These are phyloP conservation scores for Aradophagus sp. DNA, from an alignment of 1,140 invertebrate genomes.

Conservation along the genomic window DNA sequence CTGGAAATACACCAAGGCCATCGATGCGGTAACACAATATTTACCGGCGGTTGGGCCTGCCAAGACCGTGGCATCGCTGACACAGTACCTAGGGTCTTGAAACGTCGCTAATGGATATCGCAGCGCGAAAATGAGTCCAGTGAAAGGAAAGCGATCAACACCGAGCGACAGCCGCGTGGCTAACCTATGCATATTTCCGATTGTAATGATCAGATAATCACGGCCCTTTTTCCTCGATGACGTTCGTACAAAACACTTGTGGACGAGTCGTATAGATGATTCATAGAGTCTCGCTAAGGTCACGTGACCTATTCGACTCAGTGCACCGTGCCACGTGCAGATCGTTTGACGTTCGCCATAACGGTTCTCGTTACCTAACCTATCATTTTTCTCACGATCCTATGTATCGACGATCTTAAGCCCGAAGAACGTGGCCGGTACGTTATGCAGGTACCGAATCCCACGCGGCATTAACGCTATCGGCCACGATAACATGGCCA, in stretches of 20 bases:
- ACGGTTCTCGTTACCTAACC: conserved; percentile 51
- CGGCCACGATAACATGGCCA: conserved; percentile 7
- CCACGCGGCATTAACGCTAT: conserved; percentile 23
- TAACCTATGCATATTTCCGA: conserved; percentile 31
- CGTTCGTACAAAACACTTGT: conserved; percentile 16
- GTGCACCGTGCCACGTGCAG: conserved; percentile 46
- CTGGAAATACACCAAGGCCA: too few relatives aligned
- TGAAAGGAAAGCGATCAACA: conserved; percentile 48
- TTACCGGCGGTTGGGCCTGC: not conserved
- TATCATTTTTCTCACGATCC: conserved; percentile 48
- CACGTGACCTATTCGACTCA: conserved; percentile 37
- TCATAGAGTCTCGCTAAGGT: conserved; percentile 43
- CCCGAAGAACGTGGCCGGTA: conserved; percentile 20
- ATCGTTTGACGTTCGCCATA: conserved; percentile 51
- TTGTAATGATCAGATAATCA: conserved; percentile 34
- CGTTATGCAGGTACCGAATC: conserved; percentile 28
- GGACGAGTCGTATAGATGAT: conserved; percentile 46
- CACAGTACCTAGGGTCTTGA: conserved; percentile 15
- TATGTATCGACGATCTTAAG: conserved; percentile 25
- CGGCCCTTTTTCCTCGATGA: conserved; percentile 17
- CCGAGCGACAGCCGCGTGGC: conserved; percentile 2
- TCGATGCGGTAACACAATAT: too few relatives aligned
- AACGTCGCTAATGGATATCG: conserved; percentile 16
- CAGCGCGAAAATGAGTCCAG: conserved; percentile 36
- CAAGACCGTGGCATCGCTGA: conserved; percentile 12